phyloP scores from a whole-genome alignment of 2,888 invertebrate species.

The Trachelus troglodyta region DNA sequence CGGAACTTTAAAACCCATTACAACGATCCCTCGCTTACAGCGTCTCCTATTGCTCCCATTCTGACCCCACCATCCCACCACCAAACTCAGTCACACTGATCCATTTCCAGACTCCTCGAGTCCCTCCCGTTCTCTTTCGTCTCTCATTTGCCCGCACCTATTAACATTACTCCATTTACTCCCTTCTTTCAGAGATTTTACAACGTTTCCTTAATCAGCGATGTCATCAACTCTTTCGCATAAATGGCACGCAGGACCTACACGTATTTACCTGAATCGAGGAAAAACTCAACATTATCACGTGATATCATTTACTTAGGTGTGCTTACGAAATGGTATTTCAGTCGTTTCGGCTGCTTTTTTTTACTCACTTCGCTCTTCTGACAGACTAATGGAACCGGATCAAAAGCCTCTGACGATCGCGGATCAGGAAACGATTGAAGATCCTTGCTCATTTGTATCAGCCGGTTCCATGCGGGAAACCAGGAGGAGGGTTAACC shows the following conservation, averaged over 20 bases:
- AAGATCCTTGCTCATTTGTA: too few species aligned
- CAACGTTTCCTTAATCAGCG: background rate
- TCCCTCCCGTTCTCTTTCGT: background rate
- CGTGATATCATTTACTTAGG: background rate
- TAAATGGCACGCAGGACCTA: background rate
- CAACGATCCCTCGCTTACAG: background rate
- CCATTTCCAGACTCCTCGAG: too few species aligned
- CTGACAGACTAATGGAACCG: too few species aligned
- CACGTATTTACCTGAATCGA: background rate
- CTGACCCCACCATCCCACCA: too few species aligned
- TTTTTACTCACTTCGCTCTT: background rate
- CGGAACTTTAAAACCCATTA: background rate
- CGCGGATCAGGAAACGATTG: too few species aligned
- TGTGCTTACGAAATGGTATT: background rate
- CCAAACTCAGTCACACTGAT: too few species aligned
- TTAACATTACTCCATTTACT: background rate
- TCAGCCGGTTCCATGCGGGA: too few species aligned
- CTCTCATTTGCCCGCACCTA: background rate
- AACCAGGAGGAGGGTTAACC: constrained; percentile 4
- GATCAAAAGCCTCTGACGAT: too few species aligned
- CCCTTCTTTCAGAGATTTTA: background rate
- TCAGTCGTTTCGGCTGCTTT: background rate
- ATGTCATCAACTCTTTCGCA: background rate
- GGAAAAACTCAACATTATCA: background rate
- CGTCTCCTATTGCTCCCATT: too few species aligned